A percentile compares a stretch with the other conserved stretches of the same genome.
Conservation (phyloP, 2,888 invertebrate genomes). For the Morpho helenor region DNA sequence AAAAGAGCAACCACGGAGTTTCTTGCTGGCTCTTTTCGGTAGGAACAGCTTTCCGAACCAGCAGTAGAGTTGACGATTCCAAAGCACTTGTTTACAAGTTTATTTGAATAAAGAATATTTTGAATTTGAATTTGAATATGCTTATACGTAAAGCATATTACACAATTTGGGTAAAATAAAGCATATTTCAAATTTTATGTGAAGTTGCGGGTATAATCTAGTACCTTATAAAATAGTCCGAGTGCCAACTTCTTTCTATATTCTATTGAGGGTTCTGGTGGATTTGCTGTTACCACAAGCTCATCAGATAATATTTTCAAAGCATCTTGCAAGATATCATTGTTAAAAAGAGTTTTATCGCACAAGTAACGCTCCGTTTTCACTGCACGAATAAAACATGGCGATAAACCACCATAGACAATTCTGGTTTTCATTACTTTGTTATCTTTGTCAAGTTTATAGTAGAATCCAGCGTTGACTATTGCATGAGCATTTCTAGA, state of each 20-base stretch:
- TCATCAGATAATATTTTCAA: constrained; percentile 78
- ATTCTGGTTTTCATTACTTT: constrained; percentile 71
- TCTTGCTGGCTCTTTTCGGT: no score
- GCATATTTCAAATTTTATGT: no score
- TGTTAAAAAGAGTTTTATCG: constrained; percentile 59
- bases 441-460: constrained; percentile 29
- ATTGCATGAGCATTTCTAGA: constrained; percentile 87
- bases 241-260: constrained; percentile 81
- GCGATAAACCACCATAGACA: constrained; percentile 81
- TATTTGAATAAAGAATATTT: no score
- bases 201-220: no score
- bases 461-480: constrained; percentile 80
- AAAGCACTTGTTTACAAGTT: no score
- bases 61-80: no score
- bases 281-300: constrained; percentile 74
- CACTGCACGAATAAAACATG: constrained; percentile 76
- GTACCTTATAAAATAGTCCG: constrained; percentile 84
- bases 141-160: no score
- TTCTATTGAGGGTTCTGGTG: constrained; percentile 78
- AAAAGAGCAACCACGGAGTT: no score
- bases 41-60: no score
- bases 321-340: constrained; percentile 69
- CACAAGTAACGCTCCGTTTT: constrained; percentile 74
- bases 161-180: no score
- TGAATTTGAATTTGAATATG: no score